Evolutionary conservation across 2,888 invertebrate species (phyloP).

Genomic region (Adela reaumurella): DNA sequence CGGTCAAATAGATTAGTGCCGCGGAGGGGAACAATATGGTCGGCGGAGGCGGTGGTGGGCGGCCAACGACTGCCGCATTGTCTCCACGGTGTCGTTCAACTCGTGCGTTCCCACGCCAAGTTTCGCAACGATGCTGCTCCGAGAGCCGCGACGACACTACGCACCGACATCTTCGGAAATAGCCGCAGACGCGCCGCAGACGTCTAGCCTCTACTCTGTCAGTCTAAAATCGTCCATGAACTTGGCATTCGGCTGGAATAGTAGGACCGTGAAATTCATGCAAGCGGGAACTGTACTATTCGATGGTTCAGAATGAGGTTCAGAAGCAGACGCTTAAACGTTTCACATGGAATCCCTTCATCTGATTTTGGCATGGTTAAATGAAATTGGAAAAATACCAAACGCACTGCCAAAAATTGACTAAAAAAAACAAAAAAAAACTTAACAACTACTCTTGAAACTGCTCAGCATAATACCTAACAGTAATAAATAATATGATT

Average conservation of each 20-base stretch:
- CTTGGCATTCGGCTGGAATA: background rate
- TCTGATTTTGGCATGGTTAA: no score
- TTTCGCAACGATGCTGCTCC: constrained; percentile 30
- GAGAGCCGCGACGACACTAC: background rate
- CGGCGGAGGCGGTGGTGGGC: constrained; percentile 18
- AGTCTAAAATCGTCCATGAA: background rate
- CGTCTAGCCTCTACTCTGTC: background rate
- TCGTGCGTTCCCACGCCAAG: constrained; percentile 19
- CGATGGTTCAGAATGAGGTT: no score
- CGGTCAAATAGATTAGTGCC: background rate
- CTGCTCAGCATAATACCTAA: no score
- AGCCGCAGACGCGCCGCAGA: background rate
- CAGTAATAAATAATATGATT: no score
- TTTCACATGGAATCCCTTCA: no score
- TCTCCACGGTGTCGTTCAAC: constrained; percentile 52
- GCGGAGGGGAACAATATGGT: background rate
- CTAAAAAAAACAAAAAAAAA: no score
- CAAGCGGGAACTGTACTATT: no score
- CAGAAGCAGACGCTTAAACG: no score
- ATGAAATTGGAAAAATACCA: no score
- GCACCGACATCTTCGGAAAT: background rate
- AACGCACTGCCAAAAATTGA: no score
- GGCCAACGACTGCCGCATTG: constrained; percentile 43
- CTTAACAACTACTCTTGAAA: no score
- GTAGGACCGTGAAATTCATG: no score